Conservation (phyloP, 2,888 invertebrate genomes). For the Agonopterix heracliana region DNA sequence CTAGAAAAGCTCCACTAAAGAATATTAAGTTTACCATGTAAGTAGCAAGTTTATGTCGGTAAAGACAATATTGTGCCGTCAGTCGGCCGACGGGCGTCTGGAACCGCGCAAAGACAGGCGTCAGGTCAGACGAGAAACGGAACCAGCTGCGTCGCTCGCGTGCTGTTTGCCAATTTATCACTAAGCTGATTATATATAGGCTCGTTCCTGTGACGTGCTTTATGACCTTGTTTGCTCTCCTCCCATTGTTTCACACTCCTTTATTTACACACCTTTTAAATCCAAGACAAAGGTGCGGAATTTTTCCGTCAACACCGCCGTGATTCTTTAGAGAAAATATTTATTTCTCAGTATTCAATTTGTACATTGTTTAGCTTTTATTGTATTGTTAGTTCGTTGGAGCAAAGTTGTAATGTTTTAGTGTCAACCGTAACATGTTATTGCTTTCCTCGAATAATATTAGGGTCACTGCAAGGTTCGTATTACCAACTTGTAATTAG, state of each 20-base stretch:
- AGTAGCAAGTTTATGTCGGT: conserved; percentile 4
- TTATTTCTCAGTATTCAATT: conserved; percentile 1
- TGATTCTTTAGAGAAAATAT: conserved; percentile 3
- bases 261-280: conserved; percentile 60
- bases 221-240: conserved; percentile 67
- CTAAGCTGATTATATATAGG: conserved; percentile 75
- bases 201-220: conserved; percentile 66
- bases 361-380: background rate
- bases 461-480: too few species aligned
- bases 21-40: too few species aligned
- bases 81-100: conserved; percentile 11
- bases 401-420: too few species aligned
- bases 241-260: conserved; percentile 55
- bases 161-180: conserved; percentile 76
- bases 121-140: conserved; percentile 30
- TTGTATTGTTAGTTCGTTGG: background rate
- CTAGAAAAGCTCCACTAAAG: background rate
- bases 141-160: conserved; percentile 72
- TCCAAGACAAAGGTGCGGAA: conserved; percentile 27
- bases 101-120: conserved; percentile 17
- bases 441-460: too few species aligned
- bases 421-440: too few species aligned
- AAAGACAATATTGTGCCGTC: conserved; percentile 14
- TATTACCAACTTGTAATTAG: too few species aligned
- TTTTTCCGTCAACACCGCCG: conserved; percentile 10